These are phyloP conservation scores for Myanophis thanlyinensis DNA, from an alignment of 2,113 vertebrate genomes.

Conservation along the genomic window DNA sequence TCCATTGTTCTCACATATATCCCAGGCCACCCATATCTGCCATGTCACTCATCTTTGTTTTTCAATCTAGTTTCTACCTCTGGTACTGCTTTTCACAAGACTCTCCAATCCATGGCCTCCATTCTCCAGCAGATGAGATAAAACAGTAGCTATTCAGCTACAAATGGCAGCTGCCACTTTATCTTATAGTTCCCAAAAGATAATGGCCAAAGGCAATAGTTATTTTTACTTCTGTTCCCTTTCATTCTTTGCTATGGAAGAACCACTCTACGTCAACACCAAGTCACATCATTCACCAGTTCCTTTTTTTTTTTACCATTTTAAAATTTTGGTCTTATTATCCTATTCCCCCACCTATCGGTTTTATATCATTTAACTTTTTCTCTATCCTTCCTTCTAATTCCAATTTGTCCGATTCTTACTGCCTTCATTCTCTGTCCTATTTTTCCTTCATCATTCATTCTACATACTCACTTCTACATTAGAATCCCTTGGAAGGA, in stretches of 20 bases:
- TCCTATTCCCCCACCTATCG: neutral
- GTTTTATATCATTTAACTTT: neutral
- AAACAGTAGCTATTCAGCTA: neutral
- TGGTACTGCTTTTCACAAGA: neutral
- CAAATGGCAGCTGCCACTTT: neutral
- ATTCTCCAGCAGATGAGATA: neutral
- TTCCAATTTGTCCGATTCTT: neutral
- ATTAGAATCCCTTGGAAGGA: neutral
- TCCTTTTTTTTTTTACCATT: neutral
- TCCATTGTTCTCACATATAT: neutral
- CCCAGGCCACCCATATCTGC: neutral
- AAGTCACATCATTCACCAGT: neutral
- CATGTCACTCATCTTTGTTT: neutral
- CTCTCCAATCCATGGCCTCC: neutral
- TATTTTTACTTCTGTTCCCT: neutral
- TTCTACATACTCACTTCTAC: neutral
- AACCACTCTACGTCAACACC: neutral
- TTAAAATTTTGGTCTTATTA: neutral
- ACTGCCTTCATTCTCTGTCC: neutral
- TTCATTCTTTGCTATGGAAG: neutral
- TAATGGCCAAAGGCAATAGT: neutral
- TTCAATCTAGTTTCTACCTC: neutral
- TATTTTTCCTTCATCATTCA: neutral
- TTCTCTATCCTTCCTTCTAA: neutral
- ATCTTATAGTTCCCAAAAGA: neutral